Percentiles rank a stretch among this genome's conserved stretches.
phyloP scores from a whole-genome alignment of 2,888 invertebrate genomes.

The Anagyrus pseudococci region DNA sequence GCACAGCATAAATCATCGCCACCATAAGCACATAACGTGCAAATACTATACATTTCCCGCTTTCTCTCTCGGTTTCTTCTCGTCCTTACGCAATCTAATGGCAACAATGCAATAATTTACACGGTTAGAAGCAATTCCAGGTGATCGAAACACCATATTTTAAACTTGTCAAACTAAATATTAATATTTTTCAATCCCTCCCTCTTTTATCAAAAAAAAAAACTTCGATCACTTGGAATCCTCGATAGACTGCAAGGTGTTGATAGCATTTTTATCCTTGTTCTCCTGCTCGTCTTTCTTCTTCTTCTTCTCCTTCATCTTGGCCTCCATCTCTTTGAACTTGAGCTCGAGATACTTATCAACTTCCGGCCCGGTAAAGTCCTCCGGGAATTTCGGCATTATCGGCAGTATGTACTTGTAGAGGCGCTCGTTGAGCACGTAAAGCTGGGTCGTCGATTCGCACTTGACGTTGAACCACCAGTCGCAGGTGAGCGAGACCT shows the following conservation, averaged over 20 bases:
- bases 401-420: slow-evolving; percentile 88
- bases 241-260: slow-evolving; percentile 38
- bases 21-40: slow-evolving; percentile 1
- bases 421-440: slow-evolving; percentile 86
- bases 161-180: too few species aligned
- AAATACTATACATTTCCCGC: slow-evolving; percentile 7
- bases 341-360: slow-evolving; percentile 85
- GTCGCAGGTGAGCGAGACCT: slow-evolving; percentile 86
- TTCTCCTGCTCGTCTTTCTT: slow-evolving; percentile 54
- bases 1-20: slow-evolving; percentile 32
- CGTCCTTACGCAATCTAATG: slow-evolving; percentile 30
- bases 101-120: slow-evolving; percentile 35
- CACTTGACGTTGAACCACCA: slow-evolving; percentile 95
- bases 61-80: slow-evolving; percentile 6
- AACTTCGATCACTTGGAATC: slow-evolving; percentile 29
- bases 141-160: too few species aligned
- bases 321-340: slow-evolving; percentile 86
- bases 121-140: slow-evolving; percentile 20
- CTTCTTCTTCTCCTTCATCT: slow-evolving; percentile 72
- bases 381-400: slow-evolving; percentile 88
- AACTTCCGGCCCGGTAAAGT: slow-evolving; percentile 86
- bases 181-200: neutral
- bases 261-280: slow-evolving; percentile 48
- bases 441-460: slow-evolving; percentile 81
- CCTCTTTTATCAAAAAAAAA: neutral